phyloP scores from a whole-genome alignment of 35 echinoderm and acorn worm species.

The Amphiura filiformis region DNA sequence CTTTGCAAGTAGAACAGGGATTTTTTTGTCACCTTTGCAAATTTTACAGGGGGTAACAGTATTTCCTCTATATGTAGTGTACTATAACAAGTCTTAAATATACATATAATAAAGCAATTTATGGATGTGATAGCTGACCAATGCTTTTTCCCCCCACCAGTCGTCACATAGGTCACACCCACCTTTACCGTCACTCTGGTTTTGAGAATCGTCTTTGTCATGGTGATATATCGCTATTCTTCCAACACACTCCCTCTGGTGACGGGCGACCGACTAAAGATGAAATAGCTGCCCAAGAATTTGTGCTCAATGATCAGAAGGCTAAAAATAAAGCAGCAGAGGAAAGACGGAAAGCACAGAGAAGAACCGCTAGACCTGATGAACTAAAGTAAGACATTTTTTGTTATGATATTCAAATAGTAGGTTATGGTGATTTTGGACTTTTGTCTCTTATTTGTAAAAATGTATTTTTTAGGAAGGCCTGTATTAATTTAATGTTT shows the following conservation, averaged over 20 bases:
- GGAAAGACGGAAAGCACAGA: constrained; percentile 29
- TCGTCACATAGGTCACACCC: constrained; percentile 60
- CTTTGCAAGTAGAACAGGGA: too few species aligned
- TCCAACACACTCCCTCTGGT: constrained; percentile 76
- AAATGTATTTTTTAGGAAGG: too few species aligned
- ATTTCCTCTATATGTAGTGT: too few species aligned
- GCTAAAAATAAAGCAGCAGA: constrained; percentile 18
- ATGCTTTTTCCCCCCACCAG: too few species aligned
- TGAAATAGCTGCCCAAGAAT: constrained; percentile 25
- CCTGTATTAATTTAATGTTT: too few species aligned
- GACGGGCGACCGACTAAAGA: constrained; percentile 39
- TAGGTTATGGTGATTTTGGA: not conserved
- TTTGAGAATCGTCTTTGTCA: constrained; percentile 82
- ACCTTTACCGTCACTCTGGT: constrained; percentile 83
- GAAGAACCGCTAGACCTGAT: constrained; percentile 47
- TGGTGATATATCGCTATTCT: constrained; percentile 90
- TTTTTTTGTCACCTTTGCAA: too few species aligned
- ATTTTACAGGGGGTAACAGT: too few species aligned
- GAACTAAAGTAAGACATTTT: constrained; percentile 38
- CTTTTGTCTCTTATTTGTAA: not conserved
- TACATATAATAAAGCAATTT: too few species aligned
- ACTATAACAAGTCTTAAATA: too few species aligned
- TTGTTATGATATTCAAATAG: not conserved
- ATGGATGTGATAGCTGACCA: too few species aligned
- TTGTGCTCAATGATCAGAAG: constrained; percentile 20